Conservation (phyloP, 2,888 invertebrate species). For the Asteroscopus sphinx region DNA sequence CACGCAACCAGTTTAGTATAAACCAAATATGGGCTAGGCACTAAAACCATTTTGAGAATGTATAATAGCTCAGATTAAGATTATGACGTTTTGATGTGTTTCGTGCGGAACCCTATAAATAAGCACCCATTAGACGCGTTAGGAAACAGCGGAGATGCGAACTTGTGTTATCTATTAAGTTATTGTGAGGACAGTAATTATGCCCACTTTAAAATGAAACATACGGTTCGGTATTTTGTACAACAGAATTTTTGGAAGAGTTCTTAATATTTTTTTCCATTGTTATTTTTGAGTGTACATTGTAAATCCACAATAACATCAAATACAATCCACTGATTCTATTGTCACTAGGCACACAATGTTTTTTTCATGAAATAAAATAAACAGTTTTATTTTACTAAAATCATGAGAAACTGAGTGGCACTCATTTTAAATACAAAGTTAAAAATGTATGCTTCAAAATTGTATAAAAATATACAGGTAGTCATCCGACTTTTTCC, state of each 20-base stretch:
- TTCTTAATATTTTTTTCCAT: background rate
- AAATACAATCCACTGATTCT: no score
- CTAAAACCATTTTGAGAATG: background rate
- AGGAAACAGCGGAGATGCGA: slow-evolving; percentile 62
- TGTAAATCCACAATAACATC: no score
- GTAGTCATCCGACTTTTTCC: no score
- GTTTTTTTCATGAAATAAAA: no score
- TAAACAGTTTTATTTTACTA: no score
- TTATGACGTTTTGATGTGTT: slow-evolving; percentile 7
- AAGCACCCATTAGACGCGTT: slow-evolving; percentile 40
- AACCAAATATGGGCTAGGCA: background rate
- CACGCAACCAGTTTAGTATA: no score
- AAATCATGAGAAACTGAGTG: no score
- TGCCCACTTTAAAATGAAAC: slow-evolving; percentile 19
- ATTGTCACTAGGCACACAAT: no score
- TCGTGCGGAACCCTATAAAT: slow-evolving; percentile 37
- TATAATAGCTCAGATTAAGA: background rate
- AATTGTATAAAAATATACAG: no score
- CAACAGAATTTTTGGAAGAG: background rate
- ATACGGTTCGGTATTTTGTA: slow-evolving; percentile 21
- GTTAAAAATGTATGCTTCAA: no score
- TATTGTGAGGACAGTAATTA: slow-evolving; percentile 68
- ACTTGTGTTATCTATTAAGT: slow-evolving; percentile 67
- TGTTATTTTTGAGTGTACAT: no score
- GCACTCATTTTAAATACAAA: no score